Conservation (phyloP, 2,888 invertebrate genomes). For the Cryptops parisi region DNA sequence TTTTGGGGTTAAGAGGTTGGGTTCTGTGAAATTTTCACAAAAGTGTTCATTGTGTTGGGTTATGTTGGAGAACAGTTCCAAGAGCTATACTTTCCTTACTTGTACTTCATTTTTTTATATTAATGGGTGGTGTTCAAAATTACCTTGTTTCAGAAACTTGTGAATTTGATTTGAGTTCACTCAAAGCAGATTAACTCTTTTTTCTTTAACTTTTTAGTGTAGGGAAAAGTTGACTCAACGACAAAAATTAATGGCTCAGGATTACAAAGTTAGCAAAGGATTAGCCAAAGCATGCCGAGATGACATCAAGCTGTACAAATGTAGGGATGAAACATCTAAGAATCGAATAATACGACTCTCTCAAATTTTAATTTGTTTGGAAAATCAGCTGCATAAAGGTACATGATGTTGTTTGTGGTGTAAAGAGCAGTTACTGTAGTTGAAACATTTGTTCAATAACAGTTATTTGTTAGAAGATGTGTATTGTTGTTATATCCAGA, state of each 20-base stretch:
- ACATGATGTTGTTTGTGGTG: neutral
- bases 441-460: neutral
- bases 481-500: conserved; percentile 21
- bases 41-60: too few species aligned
- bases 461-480: neutral
- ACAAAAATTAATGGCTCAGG: conserved; percentile 74
- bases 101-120: neutral
- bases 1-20: too few species aligned
- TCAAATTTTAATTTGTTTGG: conserved; percentile 82
- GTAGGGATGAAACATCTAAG: conserved; percentile 46
- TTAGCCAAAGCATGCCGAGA: conserved; percentile 75
- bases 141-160: too few species aligned
- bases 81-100: too few species aligned
- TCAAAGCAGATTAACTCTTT: too few species aligned
- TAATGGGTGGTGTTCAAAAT: conserved; percentile 11
- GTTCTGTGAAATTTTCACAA: too few species aligned
- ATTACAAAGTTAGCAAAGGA: conserved; percentile 79
- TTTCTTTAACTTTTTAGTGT: too few species aligned
- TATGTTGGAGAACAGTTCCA: too few species aligned
- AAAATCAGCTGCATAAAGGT: conserved; percentile 38
- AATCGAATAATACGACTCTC: conserved; percentile 56
- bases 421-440: neutral
- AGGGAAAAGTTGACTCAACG: conserved; percentile 66
- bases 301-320: conserved; percentile 73
- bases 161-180: neutral